Base-by-base conservation (phyloP, 2,113 vertebrate genomes). In the Catagonus wagneri region DNA sequence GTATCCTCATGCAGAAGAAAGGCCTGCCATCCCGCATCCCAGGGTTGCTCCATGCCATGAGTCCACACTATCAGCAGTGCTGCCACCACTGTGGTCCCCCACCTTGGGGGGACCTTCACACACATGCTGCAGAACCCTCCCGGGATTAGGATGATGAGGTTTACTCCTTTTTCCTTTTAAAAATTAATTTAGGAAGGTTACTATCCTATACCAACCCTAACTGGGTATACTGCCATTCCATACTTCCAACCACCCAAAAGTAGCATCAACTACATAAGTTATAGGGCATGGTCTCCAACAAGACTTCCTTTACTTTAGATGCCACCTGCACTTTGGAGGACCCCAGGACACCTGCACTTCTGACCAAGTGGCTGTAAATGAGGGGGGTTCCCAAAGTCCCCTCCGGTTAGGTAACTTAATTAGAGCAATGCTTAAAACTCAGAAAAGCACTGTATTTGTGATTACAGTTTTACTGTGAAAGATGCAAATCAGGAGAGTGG, bases 11-110 rank as follows among this genome's bases (percentile, higher is more conserved):
- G 20, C 27, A 36, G 84, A 66, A 81, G 8, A 52, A 32, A 60
- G 76, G 5, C 61, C 69, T 61, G 12, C 66, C 4, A 27, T 3
- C 17, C 25, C 9, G 4, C 1, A 1, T 7, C 25, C 19, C 6
- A 23, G 9, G 68, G 19, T 3, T 10, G 19, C 34, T 32, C 69
- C 1, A 0, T 10, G 61, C 34, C 6, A 0, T 36, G 14, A 29
- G 17, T 60, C 60, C 11, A 76, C 2, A 32, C 60, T 3, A 0
- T 17, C 17, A 1, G 7, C 13, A 23, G 16, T 2, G 3, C 32
- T 19, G 1, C 20, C 68, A 13, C 3, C 3, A 20, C 11, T 25
- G 34, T 34, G 25, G 12, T 11, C 71, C 50, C 19, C 69, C 79
- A 23, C 14, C 36, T 69, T 0, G 0, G 10, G 15, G 5, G 25